phyloP scores from a whole-genome alignment of 2,797 vertebrate genomes.

The Hypotaenidia philippensis region DNA sequence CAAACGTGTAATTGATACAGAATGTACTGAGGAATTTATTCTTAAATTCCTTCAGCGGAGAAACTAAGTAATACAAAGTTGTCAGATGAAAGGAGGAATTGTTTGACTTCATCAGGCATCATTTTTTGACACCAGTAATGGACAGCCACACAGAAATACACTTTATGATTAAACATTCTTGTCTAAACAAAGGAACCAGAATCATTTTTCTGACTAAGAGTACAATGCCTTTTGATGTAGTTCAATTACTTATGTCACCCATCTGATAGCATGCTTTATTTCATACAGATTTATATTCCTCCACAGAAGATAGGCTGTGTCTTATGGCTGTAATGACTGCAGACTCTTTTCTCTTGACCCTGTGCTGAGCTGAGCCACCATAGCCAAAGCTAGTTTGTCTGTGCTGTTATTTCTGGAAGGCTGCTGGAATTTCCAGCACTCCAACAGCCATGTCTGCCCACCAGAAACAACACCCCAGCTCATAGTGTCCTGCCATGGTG shows the following conservation, averaged over 20 bases:
- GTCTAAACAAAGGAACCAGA: background rate
- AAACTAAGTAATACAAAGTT: background rate
- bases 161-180: background rate
- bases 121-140: constrained; percentile 17
- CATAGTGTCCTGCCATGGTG: background rate
- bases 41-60: background rate
- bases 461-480: fast-evolving
- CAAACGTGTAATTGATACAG: background rate
- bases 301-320: background rate
- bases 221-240: background rate
- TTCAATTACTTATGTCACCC: background rate
- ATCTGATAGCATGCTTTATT: background rate
- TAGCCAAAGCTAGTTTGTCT: background rate
- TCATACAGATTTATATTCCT: background rate
- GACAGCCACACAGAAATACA: background rate
- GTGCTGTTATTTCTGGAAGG: background rate
- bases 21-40: background rate
- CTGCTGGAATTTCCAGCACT: background rate
- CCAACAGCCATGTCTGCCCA: background rate
- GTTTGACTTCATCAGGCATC: constrained; percentile 22
- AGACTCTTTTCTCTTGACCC: background rate
- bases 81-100: background rate
- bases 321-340: background rate
- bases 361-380: background rate
- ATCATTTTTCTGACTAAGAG: background rate